Conservation (phyloP, 2,113 vertebrate species). For the Nothocercus julius region DNA sequence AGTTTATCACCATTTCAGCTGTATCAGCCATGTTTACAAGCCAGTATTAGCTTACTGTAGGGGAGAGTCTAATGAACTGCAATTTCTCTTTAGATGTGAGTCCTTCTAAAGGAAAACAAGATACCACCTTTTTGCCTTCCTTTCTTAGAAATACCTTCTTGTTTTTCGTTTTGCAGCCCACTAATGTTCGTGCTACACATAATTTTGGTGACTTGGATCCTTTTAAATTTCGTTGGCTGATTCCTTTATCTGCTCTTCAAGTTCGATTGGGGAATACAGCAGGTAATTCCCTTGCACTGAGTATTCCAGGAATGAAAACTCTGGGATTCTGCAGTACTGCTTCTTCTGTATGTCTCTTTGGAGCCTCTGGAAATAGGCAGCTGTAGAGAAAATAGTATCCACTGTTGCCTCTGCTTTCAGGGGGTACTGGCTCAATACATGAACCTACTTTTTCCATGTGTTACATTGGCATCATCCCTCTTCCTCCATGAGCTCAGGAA, state of each 20-base stretch:
- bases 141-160: not conserved
- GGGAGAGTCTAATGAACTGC: not conserved
- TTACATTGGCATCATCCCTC: not conserved
- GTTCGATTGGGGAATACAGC: constrained; percentile 92
- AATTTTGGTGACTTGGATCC: constrained; percentile 88
- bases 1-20: not conserved
- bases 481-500: not conserved
- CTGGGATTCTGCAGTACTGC: not conserved
- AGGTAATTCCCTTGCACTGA: constrained; percentile 76
- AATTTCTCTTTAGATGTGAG: constrained; percentile 2
- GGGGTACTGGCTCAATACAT: not conserved
- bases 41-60: not conserved
- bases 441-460: not conserved
- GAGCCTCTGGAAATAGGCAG: not conserved
- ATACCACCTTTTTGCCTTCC: not conserved
- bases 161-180: constrained; percentile 65
- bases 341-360: not conserved
- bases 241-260: constrained; percentile 93
- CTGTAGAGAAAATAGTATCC: not conserved
- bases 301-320: not conserved
- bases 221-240: constrained; percentile 96
- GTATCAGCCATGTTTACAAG: not conserved
- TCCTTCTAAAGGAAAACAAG: not conserved
- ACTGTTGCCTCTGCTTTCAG: not conserved
- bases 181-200: constrained; percentile 81